Evolutionary conservation across 2,113 vertebrate genomes (phyloP), one percentile per base, ranked within the genome.

Genomic region (Trinectes maculatus): DNA sequence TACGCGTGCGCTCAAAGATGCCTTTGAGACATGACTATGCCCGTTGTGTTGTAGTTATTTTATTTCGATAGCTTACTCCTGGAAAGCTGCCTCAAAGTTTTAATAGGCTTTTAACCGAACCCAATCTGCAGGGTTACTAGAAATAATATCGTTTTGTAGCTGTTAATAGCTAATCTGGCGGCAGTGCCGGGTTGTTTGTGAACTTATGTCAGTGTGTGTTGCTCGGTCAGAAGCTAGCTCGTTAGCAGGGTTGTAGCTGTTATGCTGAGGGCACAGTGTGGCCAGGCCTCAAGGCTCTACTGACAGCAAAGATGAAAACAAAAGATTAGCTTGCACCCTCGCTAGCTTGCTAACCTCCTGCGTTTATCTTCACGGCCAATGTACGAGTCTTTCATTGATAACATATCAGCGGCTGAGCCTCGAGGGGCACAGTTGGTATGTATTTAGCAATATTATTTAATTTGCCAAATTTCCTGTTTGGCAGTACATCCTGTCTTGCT

Each of bases 231-330:
- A 28, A 34, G 89, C 78, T 89, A 87, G 80, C 80, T 53, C 18
- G 85, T 73, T 88, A 85, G 83, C 86, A 71, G 57, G 44, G 34
- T 22, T 33, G 39, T 1, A 40, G 42, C 67, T 31, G 52, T 57
- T 60, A 66, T 64, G 73, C 42, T 57, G 16, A 36, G 63, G 55
- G 62, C 21, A 44, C 79, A 69, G 66, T 61, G 76, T 70, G 80
- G 71, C 54, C 86, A 86, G 88, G 85, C 87, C 89, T 87, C 77
- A 29, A 53, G 69, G 78, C 71, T 73, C 7, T 47, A 63, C 48
- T 85, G 70, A 75, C 81, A 85, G 77, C 52, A 80, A 13, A 67
- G 47, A 85, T 83, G 77, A 85, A 79, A 84, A 89, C 88, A 89
- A 89, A 86, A 89, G 85, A 72, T 80, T 79, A 84, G 83, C 86